Evolutionary conservation across 2,797 vertebrate genomes (phyloP), one percentile per base, ranked within the genome.

Genomic region (Onychomys torridus): DNA sequence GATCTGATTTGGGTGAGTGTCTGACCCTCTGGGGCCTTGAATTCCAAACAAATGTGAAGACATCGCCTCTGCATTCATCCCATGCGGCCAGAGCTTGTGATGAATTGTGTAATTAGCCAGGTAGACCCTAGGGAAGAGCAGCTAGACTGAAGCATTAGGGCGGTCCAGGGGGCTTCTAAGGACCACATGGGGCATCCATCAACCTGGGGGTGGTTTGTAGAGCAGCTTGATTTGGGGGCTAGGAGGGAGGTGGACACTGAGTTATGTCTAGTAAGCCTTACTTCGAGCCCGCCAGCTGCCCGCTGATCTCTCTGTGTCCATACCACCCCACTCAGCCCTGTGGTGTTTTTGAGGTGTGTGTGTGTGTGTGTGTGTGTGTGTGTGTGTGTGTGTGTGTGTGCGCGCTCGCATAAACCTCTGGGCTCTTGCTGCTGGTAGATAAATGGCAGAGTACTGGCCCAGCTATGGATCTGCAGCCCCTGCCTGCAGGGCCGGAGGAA

Each of bases 401-500:
- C 13, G 49, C 13, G 49, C 13, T n/a, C n/a, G 49, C 0, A 0
- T 2, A 11, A 4, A 29, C 46, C 37, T 13, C 13, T 0, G 10
- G 34, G 0, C 75, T 61, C 19, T 78, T 0, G 40, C 13, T 0
- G 34, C 8, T 0, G 0, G 63, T 0, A 52, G 78, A 61, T 0
- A 71, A 52, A 61, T 17, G 78, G 78, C 49, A 3, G 1, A 9
- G n/a, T 13, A 10, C 0, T 5, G 2, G 40, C 32, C 67, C 52
- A 0, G 6, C 17, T 14, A 27, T 5, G 79, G 82, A 32, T 84
- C 14, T 65, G 65, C 29, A 75, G 89, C 40, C 7, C 4, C 0
- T 0, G 46, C 83, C 63, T 16, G 11, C 10, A 1, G 73, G 52
- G 59, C 55, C 11, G 46, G 91, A 67, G 59, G 82, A 77, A 59